Base-by-base conservation (phyloP, 2,113 vertebrate genomes). In the Oenanthe melanoleuca region DNA sequence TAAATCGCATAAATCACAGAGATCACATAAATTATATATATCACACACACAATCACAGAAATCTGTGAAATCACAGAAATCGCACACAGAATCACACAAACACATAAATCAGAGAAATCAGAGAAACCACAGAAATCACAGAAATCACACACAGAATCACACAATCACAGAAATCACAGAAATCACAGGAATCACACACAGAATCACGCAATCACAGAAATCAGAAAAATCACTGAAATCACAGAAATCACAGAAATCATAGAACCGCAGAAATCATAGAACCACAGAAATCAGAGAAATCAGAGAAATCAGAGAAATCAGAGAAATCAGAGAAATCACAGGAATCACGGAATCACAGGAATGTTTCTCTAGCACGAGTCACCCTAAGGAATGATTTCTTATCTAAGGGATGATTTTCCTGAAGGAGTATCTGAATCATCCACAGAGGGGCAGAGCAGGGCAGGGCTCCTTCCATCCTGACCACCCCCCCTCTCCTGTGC, bases 381-480 rank as follows among this genome's bases (percentile, higher is more conserved):
- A 20, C 44, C 20, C 44, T 20, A 45, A 45, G 44, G 44, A 45
- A 20, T 8, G 44, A 45, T 45, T 45, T 10, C 19, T 45, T 45
- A 45, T 45, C 44, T 10, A 45, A 45, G 19, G 44, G 44, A 45
- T 10, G 44, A 45, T 45, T 45, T 20, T 20, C 44, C 44, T 45
- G 44, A 20, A 45, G 19, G 44, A 45, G 19, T 10, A 8, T 45
- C 44, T 20, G 44, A 20, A 45, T 20, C 44, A 45, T 10, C 44
- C 44, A 20, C 44, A 10, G 44, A 45, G 44, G 44, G 60, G 66
- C 61, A 11, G 53, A 26, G 25, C 40, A 3, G 59, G 31, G 0
- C 14, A 2, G 33, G 6, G 7, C 1, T 18, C 22, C 1, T 0
- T 0, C 18, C 0, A 0, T 0, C 6, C 79, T 92, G 40, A 94